Evolutionary conservation across 2,888 invertebrate species (phyloP).

Genomic region (Mamestra brassicae): DNA sequence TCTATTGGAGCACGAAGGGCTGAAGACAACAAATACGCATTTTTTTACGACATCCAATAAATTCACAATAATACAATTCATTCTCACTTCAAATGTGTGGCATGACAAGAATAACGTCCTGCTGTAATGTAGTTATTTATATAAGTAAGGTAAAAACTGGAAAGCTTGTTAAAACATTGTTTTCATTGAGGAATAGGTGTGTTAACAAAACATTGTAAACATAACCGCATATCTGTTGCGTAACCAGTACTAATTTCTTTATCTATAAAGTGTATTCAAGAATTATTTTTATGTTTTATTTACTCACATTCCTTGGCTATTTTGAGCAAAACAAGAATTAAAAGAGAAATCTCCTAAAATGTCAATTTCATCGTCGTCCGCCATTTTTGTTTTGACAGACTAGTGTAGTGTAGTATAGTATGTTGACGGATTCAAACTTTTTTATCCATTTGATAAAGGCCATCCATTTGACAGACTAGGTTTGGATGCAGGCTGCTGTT

Average conservation of each 20-base stretch:
- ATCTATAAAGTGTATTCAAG: constrained; percentile 8
- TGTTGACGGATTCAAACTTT: constrained; percentile 29
- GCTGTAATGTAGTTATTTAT: neutral
- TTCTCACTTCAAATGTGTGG: neutral
- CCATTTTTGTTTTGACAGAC: constrained; percentile 85
- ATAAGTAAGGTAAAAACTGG: no score
- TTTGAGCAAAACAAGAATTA: constrained; percentile 92
- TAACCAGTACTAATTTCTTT: constrained; percentile 21
- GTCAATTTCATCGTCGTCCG: constrained; percentile 94
- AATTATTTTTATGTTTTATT: constrained; percentile 14
- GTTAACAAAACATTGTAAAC: constrained; percentile 71
- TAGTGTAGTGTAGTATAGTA: no score
- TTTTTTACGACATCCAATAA: neutral
- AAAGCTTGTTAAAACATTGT: constrained; percentile 29
- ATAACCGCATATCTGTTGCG: constrained; percentile 57
- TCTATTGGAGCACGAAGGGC: constrained; percentile 89
- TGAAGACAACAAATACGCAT: constrained; percentile 61
- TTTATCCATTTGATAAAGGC: neutral
- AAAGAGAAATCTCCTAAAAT: constrained; percentile 93
- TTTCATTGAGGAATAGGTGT: constrained; percentile 60
- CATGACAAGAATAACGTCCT: neutral
- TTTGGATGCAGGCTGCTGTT: no score
- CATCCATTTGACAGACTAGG: no score
- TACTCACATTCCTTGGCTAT: constrained; percentile 91
- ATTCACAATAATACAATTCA: neutral